Conservation (phyloP, 2,797 vertebrate species). For the Melanotaenia pygmaea region DNA sequence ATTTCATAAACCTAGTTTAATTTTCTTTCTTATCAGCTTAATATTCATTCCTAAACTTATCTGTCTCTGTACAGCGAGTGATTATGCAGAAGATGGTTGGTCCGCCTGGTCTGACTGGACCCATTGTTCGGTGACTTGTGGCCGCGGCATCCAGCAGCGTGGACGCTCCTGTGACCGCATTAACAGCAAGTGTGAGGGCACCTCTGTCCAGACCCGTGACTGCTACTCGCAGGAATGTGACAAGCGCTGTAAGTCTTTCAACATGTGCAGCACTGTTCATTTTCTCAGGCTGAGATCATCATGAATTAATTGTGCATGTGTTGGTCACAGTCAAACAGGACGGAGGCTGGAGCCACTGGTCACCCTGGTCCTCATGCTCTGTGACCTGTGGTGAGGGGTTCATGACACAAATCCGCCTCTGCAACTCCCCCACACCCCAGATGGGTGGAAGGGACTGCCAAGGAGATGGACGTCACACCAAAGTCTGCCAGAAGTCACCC, state of each 20-base stretch:
- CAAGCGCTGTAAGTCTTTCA: constrained; percentile 92
- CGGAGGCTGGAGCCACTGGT: constrained; percentile 99
- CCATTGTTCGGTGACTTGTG: constrained; percentile 94
- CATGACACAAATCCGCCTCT: constrained; percentile 97
- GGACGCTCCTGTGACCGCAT: constrained; percentile 98
- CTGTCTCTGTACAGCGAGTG: constrained; percentile 79
- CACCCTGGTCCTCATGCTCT: constrained; percentile 98
- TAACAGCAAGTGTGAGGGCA: constrained; percentile 96
- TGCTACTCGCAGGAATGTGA: constrained; percentile 97
- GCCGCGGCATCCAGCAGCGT: constrained; percentile 95
- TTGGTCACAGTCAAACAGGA: constrained; percentile 92
- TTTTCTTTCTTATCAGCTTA: not conserved
- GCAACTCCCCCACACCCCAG: constrained; percentile 98
- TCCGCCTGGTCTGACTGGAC: constrained; percentile 99
- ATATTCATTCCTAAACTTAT: not conserved
- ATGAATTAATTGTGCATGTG: constrained; percentile 38
- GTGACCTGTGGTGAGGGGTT: constrained; percentile 94
- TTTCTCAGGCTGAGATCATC: constrained; percentile 20
- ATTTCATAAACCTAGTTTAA: not conserved
- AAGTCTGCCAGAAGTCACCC: constrained; percentile 87
- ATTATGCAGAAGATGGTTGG: constrained; percentile 91
- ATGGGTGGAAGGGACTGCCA: constrained; percentile 93
- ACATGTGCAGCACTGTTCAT: constrained; percentile 9
- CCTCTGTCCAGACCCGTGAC: constrained; percentile 97
- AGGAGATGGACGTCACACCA: constrained; percentile 93